Evolutionary conservation across 2,113 vertebrate genomes (phyloP), one percentile per base, ranked within the genome.

Genomic region (Limanda limanda): DNA sequence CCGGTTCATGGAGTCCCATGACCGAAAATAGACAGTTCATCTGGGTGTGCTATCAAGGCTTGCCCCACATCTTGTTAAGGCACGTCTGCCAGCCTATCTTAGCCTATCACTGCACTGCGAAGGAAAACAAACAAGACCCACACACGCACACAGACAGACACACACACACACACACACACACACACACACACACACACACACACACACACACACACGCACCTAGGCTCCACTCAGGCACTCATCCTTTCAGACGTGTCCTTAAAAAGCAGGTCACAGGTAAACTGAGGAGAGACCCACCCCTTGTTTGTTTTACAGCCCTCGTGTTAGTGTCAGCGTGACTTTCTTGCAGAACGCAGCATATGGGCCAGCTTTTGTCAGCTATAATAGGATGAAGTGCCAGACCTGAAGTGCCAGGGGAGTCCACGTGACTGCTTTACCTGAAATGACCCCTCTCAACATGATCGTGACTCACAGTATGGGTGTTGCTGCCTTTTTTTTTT

Each of bases 31-130:
- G 80, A 79, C 76, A 66, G 63, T 82, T 87, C 83, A 87, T 91
- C 82, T 77, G 87, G 85, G 78, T 81, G 80, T 71, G 80, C 85
- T 90, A 87, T 90, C 88, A 73, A 76, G 74, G 68, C 84, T 83
- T 78, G 83, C 80, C 87, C 79, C 83, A 89, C 85, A 90, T 89
- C 88, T 87, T 91, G 90, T 92, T 82, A 82, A 83, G 86, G 87
- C 90, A 88, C 66, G 90, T 92, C 89, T 83, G 82, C 83, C 79
- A 84, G 84, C 75, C 86, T 79, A 82, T 86, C 83, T 87, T 75
- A 87, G 76, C 76, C 90, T 86, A 80, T 88, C 86, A 52, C 78
- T 70, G 88, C 1, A 42, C 83, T 82, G 58, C 4, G 2, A 74
- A 55, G 88, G 75, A 89, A 88, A 89, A 89, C 85, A 91, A 92